Percentiles rank a stretch among this genome's conserved stretches.
These are phyloP conservation scores for Malurus melanocephalus DNA, from an alignment of 2,113 vertebrate genomes.

Conservation along the genomic window DNA sequence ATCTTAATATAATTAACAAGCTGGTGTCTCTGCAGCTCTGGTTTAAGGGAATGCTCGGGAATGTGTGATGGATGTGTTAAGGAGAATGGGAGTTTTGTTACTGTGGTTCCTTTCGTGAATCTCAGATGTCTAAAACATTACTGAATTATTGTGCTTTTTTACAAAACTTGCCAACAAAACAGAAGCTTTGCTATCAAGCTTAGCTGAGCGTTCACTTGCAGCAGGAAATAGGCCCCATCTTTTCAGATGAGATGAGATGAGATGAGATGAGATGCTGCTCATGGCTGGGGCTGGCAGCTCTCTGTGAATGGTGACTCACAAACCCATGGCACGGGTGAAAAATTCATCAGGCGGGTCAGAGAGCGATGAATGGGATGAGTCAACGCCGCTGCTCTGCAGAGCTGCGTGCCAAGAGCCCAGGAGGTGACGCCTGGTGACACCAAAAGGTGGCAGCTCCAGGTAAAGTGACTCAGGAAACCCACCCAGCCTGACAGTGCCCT, in stretches of 20 bases:
- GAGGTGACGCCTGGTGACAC: not conserved
- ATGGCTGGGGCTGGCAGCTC: not conserved
- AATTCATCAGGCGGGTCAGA: not conserved
- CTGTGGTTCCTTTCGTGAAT: not conserved
- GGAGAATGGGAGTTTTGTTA: not conserved
- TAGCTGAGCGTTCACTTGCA: not conserved
- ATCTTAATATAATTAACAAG: constrained; percentile 41
- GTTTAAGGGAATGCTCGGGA: not conserved
- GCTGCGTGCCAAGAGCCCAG: not conserved
- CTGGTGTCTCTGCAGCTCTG: not conserved
- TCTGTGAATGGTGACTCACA: not conserved
- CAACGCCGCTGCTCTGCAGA: not conserved
- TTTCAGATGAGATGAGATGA: not conserved
- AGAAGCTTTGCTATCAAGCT: not conserved
- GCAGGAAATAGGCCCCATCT: not conserved
- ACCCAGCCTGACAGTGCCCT: not conserved
- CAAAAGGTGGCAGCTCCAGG: not conserved
- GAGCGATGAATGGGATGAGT: not conserved
- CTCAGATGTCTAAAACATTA: not conserved
- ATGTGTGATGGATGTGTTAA: not conserved
- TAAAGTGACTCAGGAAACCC: constrained; percentile 13
- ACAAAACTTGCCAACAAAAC: not conserved
- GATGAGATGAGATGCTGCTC: not conserved
- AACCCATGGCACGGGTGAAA: not conserved
- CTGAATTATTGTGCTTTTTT: not conserved